Evolutionary conservation across 2,797 vertebrate species (phyloP).

Genomic region (Pangasius larnaudii): DNA sequence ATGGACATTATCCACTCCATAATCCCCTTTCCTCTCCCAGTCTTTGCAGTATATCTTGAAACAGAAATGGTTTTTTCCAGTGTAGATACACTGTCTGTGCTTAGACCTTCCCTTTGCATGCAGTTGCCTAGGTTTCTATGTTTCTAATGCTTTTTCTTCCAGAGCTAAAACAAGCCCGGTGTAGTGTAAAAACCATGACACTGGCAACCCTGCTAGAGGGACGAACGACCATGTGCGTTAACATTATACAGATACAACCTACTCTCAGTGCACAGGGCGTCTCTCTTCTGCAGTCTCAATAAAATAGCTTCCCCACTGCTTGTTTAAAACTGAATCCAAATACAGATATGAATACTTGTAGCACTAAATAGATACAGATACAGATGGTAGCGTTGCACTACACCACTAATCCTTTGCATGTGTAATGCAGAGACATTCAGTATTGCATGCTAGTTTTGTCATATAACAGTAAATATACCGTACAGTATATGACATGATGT

Average conservation of each 20-base stretch:
- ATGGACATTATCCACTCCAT: too few relatives aligned
- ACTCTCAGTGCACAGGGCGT: neutral
- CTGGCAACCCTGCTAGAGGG: too few relatives aligned
- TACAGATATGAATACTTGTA: neutral
- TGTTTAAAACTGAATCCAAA: neutral
- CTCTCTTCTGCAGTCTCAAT: neutral
- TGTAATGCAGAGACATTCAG: neutral
- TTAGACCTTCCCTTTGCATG: neutral
- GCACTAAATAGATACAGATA: neutral
- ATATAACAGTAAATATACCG: neutral
- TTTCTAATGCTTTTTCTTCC: neutral
- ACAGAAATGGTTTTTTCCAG: neutral
- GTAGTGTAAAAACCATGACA: too few relatives aligned
- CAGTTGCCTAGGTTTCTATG: neutral
- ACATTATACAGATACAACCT: neutral
- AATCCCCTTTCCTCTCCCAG: neutral
- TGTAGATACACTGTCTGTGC: neutral
- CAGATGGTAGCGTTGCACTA: neutral
- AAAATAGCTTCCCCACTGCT: neutral
- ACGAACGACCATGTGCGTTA: too few relatives aligned
- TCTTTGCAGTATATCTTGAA: neutral
- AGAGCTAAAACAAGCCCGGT: neutral
- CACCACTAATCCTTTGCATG: neutral
- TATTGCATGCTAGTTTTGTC: neutral
- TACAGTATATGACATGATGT: too few relatives aligned